Evolutionary conservation across 2,797 vertebrate species (phyloP).

Genomic region (Gila robusta): DNA sequence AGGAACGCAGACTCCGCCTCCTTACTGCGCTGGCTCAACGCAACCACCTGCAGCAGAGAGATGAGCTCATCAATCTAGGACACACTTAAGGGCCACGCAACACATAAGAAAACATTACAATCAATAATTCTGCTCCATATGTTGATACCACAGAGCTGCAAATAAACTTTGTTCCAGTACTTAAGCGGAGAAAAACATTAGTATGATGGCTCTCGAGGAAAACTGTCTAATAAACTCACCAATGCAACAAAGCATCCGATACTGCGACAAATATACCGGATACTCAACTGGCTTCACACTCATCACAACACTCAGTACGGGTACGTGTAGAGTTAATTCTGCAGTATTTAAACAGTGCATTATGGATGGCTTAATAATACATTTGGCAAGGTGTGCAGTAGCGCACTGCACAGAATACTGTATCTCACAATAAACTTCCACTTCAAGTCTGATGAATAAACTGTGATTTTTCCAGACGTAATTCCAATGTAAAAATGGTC

Average conservation of each 20-base stretch:
- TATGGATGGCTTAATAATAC: background rate
- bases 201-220: constrained; percentile 17
- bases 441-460: background rate
- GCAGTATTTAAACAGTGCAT: background rate
- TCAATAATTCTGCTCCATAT: constrained; percentile 43
- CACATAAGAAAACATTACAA: constrained; percentile 34
- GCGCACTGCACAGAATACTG: too few species aligned
- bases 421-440: background rate
- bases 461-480: background rate
- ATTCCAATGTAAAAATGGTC: too few species aligned
- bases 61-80: constrained; percentile 50
- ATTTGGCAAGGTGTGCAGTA: background rate
- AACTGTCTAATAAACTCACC: constrained; percentile 23
- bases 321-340: background rate
- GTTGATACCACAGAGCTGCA: constrained; percentile 19
- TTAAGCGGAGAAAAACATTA: constrained; percentile 39
- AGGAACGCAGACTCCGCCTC: constrained; percentile 97
- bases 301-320: background rate
- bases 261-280: background rate
- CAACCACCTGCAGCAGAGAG: constrained; percentile 87
- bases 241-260: constrained; percentile 15
- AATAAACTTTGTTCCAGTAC: constrained; percentile 32
- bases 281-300: background rate
- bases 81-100: constrained; percentile 28
- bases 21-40: constrained; percentile 96